Evolutionary conservation across 2,888 invertebrate species (phyloP).

Genomic region (Erannis defoliaria): DNA sequence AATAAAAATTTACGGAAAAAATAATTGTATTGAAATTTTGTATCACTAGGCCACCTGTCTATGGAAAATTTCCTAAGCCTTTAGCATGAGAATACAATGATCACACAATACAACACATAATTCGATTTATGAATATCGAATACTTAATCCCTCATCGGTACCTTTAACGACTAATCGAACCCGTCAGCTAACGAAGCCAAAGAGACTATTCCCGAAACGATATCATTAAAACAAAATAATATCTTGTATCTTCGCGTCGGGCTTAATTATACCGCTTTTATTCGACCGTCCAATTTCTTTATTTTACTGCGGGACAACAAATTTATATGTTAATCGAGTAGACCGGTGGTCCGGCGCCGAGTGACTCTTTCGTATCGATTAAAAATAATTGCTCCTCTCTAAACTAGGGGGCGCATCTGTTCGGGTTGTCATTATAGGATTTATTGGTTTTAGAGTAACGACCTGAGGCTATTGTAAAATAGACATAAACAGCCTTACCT

Average conservation of each 20-base stretch:
- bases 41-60: too few relatives aligned
- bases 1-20: not conserved
- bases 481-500: too few relatives aligned
- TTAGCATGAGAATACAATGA: not conserved
- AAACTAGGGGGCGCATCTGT: conserved; percentile 52
- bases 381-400: conserved; percentile 63
- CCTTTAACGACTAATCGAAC: conserved; percentile 21
- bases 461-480: not conserved
- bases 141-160: conserved; percentile 19
- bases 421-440: conserved; percentile 39
- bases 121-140: conserved; percentile 20
- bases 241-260: conserved; percentile 68
- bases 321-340: conserved; percentile 83
- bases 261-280: conserved; percentile 75
- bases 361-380: conserved; percentile 61
- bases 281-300: conserved; percentile 78
- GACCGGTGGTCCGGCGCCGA: conserved; percentile 75
- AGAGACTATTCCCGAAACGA: conserved; percentile 41
- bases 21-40: too few relatives aligned
- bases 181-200: conserved; percentile 40
- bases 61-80: too few relatives aligned
- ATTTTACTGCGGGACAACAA: conserved; percentile 83
- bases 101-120: conserved; percentile 21
- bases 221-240: conserved; percentile 78
- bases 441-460: conserved; percentile 26